A percentile compares a stretch with the other conserved stretches of the same genome.
Conservation (phyloP, 2,888 invertebrate genomes). For the Conomelus anceps region DNA sequence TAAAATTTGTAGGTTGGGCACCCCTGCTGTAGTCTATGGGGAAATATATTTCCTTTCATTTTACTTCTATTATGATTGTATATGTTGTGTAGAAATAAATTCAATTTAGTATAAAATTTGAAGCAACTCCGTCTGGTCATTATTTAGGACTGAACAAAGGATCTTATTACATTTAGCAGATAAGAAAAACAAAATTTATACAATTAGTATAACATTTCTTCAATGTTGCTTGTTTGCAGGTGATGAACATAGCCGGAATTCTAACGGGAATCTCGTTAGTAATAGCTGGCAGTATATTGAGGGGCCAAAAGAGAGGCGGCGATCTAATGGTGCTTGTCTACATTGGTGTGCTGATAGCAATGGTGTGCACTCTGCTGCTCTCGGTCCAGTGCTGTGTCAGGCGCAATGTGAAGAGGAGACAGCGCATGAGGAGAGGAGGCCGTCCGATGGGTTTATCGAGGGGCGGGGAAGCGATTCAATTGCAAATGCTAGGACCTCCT, state of each 20-base stretch:
- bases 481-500: not conserved
- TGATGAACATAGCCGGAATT: constrained; percentile 60
- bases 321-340: constrained; percentile 60
- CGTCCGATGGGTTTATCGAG: constrained; percentile 43
- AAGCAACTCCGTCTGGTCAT: too few species aligned
- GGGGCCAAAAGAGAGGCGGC: constrained; percentile 55
- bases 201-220: too few species aligned
- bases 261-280: constrained; percentile 58
- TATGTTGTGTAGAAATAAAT: not conserved
- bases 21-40: too few species aligned
- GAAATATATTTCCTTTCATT: too few species aligned
- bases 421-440: constrained; percentile 45
- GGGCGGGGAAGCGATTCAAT: constrained; percentile 40
- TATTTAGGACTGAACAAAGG: too few species aligned
- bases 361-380: constrained; percentile 55
- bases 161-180: not conserved
- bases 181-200: not conserved
- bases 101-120: not conserved
- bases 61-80: not conserved
- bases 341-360: constrained; percentile 56
- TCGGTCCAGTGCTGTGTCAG: constrained; percentile 59
- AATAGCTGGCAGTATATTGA: constrained; percentile 57
- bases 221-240: constrained; percentile 43
- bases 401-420: constrained; percentile 40
- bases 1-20: too few species aligned